Evolutionary conservation across 92 coral and sea anemone genomes (phyloP).

Genomic region (Pocillopora meandrina): DNA sequence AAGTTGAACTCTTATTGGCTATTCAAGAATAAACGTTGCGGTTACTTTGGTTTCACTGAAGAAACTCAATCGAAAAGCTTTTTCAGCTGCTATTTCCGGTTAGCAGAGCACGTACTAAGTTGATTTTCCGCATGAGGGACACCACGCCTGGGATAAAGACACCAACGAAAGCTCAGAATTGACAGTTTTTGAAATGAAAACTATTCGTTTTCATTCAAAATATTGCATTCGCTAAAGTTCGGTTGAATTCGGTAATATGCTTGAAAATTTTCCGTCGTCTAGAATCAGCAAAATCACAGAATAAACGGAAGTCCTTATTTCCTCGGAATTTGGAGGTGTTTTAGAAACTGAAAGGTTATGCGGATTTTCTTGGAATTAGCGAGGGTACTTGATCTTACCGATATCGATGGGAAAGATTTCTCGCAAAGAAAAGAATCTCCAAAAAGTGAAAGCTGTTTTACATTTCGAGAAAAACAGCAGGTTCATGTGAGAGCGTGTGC

Average conservation of each 20-base stretch:
- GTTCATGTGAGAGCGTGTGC: not conserved
- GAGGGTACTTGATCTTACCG: not conserved
- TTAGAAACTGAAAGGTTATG: constrained; percentile 18
- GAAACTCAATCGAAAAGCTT: too few relatives aligned
- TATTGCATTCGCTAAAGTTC: too few relatives aligned
- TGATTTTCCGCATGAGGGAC: too few relatives aligned
- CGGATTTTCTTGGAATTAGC: constrained; percentile 10
- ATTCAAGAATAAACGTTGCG: too few relatives aligned
- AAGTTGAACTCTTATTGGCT: too few relatives aligned
- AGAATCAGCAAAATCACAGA: not conserved
- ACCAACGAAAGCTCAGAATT: too few relatives aligned
- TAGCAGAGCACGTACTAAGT: too few relatives aligned
- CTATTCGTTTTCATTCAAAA: too few relatives aligned
- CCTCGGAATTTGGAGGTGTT: not conserved
- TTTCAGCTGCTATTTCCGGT: too few relatives aligned
- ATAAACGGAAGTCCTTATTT: constrained; percentile 14
- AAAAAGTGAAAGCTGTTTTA: constrained; percentile 16
- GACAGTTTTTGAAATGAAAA: too few relatives aligned
- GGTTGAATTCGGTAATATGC: not conserved
- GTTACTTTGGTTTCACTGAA: too few relatives aligned
- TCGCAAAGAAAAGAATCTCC: not conserved
- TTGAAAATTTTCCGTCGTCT: not conserved
- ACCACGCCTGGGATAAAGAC: too few relatives aligned
- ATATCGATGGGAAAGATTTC: constrained; percentile 2
- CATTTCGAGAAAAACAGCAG: not conserved